Evolutionary conservation across 2,113 vertebrate genomes (phyloP).

Genomic region (Limanda limanda): DNA sequence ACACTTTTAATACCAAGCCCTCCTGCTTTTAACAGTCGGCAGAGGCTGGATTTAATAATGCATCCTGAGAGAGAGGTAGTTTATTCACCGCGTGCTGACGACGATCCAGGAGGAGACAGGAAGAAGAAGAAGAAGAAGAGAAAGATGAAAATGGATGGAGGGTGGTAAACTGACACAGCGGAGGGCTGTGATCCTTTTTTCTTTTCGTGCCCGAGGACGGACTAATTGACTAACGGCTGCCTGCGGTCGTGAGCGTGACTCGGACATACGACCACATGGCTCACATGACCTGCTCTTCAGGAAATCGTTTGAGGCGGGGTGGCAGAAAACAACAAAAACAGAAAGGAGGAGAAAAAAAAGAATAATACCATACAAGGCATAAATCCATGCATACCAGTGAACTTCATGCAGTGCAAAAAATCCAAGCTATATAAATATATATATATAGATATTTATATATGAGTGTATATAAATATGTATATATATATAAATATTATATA

Average conservation of each 20-base stretch:
- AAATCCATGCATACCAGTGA: conserved; percentile 76
- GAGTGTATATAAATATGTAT: conserved; percentile 57
- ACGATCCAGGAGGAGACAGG: conserved; percentile 13
- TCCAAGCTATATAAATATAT: conserved; percentile 70
- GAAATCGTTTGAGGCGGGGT: conserved; percentile 40
- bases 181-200: conserved; percentile 46
- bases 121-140: conserved; percentile 7
- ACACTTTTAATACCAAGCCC: conserved; percentile 35
- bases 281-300: conserved; percentile 65
- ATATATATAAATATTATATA: conserved; percentile 79
- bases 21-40: conserved; percentile 44
- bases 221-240: conserved; percentile 56
- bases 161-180: conserved; percentile 47
- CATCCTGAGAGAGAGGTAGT: conserved; percentile 54
- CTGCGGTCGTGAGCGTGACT: conserved; percentile 65
- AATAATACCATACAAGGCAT: conserved; percentile 70
- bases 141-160: conserved; percentile 29
- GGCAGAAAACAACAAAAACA: conserved; percentile 39
- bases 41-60: conserved; percentile 42
- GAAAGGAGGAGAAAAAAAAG: conserved; percentile 12
- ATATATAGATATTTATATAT: conserved; percentile 57
- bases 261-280: conserved; percentile 55
- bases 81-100: conserved; percentile 58
- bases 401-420: conserved; percentile 84
- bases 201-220: conserved; percentile 4